Percentiles rank a stretch among this genome's conserved stretches.
Conservation (phyloP, 2,113 vertebrate species). For the Pavo muticus region DNA sequence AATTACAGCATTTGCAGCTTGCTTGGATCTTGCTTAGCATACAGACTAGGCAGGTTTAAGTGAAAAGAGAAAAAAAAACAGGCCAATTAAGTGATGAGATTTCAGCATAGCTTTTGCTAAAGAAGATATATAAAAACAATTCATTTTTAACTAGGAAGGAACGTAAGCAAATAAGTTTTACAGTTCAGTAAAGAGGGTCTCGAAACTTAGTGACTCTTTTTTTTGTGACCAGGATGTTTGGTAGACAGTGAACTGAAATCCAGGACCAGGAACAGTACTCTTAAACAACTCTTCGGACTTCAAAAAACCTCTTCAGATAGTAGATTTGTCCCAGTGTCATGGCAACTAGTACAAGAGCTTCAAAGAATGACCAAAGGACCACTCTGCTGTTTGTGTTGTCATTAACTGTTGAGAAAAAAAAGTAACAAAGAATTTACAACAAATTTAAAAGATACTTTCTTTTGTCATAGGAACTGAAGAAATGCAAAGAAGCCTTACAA, state of each 20-base stretch:
- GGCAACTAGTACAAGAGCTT: conserved; percentile 98
- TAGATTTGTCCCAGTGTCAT: conserved; percentile 99
- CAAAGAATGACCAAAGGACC: conserved; percentile 99
- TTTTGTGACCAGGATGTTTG: conserved; percentile 80
- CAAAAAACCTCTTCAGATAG: conserved; percentile 99
- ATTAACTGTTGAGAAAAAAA: conserved; percentile 84
- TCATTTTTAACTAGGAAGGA: conserved; percentile 71
- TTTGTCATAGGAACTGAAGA: neutral
- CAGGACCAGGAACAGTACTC: conserved; percentile 63
- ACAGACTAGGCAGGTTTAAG: conserved; percentile 61
- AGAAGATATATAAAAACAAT: conserved; percentile 64
- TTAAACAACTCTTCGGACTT: conserved; percentile 98
- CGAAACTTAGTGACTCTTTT: conserved; percentile 74
- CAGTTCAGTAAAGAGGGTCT: conserved; percentile 77
- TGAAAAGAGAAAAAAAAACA: conserved; percentile 35
- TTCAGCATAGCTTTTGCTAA: conserved; percentile 68
- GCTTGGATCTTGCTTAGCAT: conserved; percentile 42
- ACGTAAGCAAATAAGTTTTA: conserved; percentile 70
- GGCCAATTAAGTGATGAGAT: conserved; percentile 70
- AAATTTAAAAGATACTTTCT: neutral
- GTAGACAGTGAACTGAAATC: conserved; percentile 80
- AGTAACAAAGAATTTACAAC: neutral
- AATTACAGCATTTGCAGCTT: conserved; percentile 56
- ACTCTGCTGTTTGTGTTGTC: conserved; percentile 99
- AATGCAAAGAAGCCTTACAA: neutral